Percentiles rank a stretch among this genome's conserved stretches.
Conservation (phyloP, 1,140 invertebrate species). For the Microplitis demolitor region DNA sequence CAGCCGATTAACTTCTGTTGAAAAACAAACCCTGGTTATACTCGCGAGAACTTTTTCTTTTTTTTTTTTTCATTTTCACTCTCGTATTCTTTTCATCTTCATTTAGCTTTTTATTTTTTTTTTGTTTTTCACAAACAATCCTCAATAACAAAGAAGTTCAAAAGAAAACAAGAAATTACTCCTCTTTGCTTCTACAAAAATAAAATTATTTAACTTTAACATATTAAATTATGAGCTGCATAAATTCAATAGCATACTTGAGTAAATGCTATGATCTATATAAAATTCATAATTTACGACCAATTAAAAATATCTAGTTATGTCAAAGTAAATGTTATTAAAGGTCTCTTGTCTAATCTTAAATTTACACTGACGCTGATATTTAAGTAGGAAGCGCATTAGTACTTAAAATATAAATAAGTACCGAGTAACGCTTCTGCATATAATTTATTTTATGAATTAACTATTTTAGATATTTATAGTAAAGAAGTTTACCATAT, state of each 20-base stretch:
- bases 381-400: conserved; percentile 28
- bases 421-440: background rate
- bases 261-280: too few relatives aligned
- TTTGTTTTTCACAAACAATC: background rate
- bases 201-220: too few relatives aligned
- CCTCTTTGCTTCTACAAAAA: background rate
- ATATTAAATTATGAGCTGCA: too few relatives aligned
- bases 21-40: conserved; percentile 4
- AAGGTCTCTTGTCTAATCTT: conserved; percentile 45
- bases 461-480: too few relatives aligned
- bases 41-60: background rate
- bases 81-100: background rate
- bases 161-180: background rate
- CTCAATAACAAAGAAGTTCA: conserved; percentile 38
- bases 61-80: background rate
- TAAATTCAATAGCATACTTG: too few relatives aligned
- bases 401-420: background rate
- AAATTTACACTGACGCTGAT: conserved; percentile 51
- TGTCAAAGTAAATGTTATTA: conserved; percentile 53
- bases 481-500: too few relatives aligned
- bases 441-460: too few relatives aligned
- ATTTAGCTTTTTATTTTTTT: background rate
- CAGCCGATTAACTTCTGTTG: conserved; percentile 31
- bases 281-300: background rate
- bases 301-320: background rate